These are phyloP conservation scores for Tiliacea aurago DNA, from an alignment of 2,888 invertebrate genomes.

Conservation along the genomic window DNA sequence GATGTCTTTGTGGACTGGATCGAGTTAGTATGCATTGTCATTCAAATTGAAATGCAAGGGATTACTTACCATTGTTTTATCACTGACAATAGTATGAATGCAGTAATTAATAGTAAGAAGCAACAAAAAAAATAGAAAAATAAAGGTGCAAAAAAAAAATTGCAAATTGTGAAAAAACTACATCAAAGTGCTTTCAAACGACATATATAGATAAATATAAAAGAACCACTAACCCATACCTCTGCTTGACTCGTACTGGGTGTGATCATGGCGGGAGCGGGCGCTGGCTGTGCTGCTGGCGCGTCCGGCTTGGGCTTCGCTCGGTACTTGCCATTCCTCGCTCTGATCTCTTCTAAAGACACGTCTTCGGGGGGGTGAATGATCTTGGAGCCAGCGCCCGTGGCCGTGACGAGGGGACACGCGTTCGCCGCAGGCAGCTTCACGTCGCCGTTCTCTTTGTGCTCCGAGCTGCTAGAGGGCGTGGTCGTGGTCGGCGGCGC, in stretches of 20 bases:
- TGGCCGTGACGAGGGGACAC: conserved; percentile 92
- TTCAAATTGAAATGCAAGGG: background rate
- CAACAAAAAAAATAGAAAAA: conserved; percentile 12
- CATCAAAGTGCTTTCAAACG: conserved; percentile 52
- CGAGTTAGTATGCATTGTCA: conserved; percentile 8
- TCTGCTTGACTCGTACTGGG: conserved; percentile 86
- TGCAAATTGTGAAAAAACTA: conserved; percentile 32
- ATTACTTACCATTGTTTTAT: conserved; percentile 8
- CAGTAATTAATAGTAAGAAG: conserved; percentile 8
- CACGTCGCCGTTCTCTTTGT: conserved; percentile 86
- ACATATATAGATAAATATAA: conserved; percentile 55
- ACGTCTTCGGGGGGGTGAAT: conserved; percentile 98
- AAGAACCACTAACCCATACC: conserved; percentile 75
- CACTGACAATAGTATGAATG: background rate
- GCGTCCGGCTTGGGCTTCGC: conserved; percentile 78
- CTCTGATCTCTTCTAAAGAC: conserved; percentile 96
- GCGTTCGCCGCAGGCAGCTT: conserved; percentile 83
- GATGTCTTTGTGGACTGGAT: background rate
- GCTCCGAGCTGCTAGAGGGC: conserved; percentile 74
- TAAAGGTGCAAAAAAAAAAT: conserved; percentile 31
- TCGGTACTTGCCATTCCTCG: conserved; percentile 93
- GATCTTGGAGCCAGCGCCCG: conserved; percentile 96
- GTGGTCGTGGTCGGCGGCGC: conserved; percentile 92
- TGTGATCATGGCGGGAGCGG: conserved; percentile 72
- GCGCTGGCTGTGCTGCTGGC: conserved; percentile 62